These are phyloP conservation scores for Salvelinus fontinalis DNA, from an alignment of 2,113 vertebrate genomes.

Conservation along the genomic window DNA sequence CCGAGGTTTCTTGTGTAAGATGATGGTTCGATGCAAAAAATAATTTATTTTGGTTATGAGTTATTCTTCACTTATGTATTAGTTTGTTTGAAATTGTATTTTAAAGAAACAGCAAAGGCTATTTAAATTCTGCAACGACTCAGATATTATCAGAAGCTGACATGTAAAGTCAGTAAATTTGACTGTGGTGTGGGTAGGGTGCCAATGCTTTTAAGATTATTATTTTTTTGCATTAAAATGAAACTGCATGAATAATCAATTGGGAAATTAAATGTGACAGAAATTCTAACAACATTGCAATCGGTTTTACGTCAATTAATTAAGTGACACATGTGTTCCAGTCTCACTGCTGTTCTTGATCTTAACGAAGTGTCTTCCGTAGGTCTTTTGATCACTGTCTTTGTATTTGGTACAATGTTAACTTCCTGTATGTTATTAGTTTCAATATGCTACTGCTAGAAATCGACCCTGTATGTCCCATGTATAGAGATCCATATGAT, in stretches of 20 bases:
- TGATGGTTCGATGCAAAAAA: not conserved
- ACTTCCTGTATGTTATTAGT: no score
- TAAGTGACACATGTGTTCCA: not conserved
- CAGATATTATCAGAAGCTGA: not conserved
- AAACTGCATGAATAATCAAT: no score
- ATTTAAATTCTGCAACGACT: not conserved
- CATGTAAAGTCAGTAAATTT: not conserved
- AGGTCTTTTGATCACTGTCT: not conserved
- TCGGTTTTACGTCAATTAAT: not conserved
- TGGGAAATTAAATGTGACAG: no score
- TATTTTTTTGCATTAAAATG: not conserved
- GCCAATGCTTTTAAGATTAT: not conserved
- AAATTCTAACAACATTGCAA: not conserved
- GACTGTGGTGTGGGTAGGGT: not conserved
- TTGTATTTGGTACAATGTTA: not conserved
- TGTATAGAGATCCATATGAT: not conserved
- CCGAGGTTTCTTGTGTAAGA: not conserved
- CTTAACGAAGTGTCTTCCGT: not conserved
- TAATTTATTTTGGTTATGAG: not conserved
- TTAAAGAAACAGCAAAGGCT: not conserved
- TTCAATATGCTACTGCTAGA: not conserved
- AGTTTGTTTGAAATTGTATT: not conserved
- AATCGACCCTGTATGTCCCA: not conserved
- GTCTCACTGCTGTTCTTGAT: not conserved
- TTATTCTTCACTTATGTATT: not conserved